Conservation (phyloP, 2,797 vertebrate species). For the Fringilla coelebs region DNA sequence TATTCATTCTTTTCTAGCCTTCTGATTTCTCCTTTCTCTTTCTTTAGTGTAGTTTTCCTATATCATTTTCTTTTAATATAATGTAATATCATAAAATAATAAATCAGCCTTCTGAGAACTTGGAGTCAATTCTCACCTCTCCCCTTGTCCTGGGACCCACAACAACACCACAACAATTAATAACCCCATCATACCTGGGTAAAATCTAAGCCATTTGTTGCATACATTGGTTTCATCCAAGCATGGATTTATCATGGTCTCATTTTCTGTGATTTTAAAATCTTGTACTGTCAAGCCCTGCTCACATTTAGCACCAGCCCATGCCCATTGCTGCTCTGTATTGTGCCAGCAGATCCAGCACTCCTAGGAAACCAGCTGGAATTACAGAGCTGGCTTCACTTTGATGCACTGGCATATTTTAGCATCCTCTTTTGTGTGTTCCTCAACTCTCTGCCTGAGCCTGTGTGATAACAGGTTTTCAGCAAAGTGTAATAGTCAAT, state of each 20-base stretch:
- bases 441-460: background rate
- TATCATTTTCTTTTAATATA: too few relatives aligned
- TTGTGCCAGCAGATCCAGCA: background rate
- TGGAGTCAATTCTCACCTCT: too few relatives aligned
- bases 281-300: background rate
- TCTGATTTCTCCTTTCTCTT: too few relatives aligned
- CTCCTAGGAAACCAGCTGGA: background rate
- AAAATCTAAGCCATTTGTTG: background rate
- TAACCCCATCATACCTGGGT: background rate
- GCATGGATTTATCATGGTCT: too few relatives aligned
- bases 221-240: too few relatives aligned
- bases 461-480: background rate
- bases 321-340: fast-evolving
- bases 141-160: too few relatives aligned
- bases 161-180: too few relatives aligned
- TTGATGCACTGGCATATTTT: background rate
- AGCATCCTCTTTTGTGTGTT: background rate
- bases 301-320: background rate
- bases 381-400: background rate
- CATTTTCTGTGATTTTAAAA: too few relatives aligned
- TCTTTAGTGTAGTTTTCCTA: too few relatives aligned
- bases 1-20: too few relatives aligned
- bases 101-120: too few relatives aligned
- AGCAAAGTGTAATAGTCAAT: background rate
- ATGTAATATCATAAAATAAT: too few relatives aligned